Conservation (phyloP, 2,888 invertebrate genomes). For the Drosophila lacicola region DNA sequence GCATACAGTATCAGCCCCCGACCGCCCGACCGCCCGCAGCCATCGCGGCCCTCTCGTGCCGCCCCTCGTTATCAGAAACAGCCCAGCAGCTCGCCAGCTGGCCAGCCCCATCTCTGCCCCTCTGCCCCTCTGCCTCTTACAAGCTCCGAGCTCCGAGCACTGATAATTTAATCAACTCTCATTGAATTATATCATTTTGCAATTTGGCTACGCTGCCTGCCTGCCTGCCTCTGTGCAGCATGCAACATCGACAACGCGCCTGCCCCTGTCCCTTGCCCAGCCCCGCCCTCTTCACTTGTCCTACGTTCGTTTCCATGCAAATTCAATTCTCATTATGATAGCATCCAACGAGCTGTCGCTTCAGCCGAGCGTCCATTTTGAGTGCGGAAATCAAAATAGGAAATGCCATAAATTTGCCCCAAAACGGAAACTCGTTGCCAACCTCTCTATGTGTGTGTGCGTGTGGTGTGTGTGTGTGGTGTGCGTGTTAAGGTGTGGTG, state of each 20-base stretch:
- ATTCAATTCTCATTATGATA: slow-evolving; percentile 77
- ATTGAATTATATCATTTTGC: slow-evolving; percentile 82
- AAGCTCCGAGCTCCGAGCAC: slow-evolving; percentile 32
- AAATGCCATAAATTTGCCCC: slow-evolving; percentile 75
- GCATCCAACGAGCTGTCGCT: slow-evolving; percentile 56
- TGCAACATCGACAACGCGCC: slow-evolving; percentile 3
- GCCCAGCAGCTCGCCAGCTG: no score
- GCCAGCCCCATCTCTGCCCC: neutral
- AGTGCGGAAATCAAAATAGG: slow-evolving; percentile 80
- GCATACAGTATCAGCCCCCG: no score
- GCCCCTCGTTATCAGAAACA: no score
- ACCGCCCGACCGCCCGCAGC: no score
- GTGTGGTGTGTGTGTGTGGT: slow-evolving; percentile 2
- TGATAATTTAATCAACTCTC: slow-evolving; percentile 82
- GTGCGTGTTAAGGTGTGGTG: slow-evolving; percentile 3
- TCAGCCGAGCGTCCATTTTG: slow-evolving; percentile 63
- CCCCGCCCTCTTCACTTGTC: neutral
- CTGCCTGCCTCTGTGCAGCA: slow-evolving; percentile 23
- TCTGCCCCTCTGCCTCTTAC: neutral
- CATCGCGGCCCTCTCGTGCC: no score
- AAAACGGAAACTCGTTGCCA: slow-evolving; percentile 47
- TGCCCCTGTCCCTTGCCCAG: no score
- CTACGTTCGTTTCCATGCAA: slow-evolving; percentile 42
- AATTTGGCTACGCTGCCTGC: slow-evolving; percentile 63
- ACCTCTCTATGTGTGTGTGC: slow-evolving; percentile 19